Conservation (phyloP, 2,888 invertebrate species). For the Chrysolina americana region DNA sequence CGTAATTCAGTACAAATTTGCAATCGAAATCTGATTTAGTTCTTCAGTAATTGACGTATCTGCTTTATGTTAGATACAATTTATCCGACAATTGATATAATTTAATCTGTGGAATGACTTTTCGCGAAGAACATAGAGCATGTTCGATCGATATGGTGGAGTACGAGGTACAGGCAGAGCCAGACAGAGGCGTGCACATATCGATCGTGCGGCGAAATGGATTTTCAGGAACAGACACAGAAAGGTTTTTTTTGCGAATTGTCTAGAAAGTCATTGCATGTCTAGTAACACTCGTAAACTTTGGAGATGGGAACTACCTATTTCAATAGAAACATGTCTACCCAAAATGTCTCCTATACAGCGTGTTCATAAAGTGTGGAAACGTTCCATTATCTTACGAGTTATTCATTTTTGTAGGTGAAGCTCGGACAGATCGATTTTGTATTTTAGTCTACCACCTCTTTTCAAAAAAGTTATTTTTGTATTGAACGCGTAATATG, state of each 20-base stretch:
- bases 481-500: too few relatives aligned
- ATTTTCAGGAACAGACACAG: not conserved
- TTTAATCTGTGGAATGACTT: conserved; percentile 55
- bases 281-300: not conserved
- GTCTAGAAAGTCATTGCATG: not conserved
- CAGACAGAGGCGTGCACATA: conserved; percentile 12
- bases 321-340: not conserved
- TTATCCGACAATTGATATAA: conserved; percentile 62
- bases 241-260: not conserved
- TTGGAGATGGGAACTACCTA: not conserved
- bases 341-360: not conserved
- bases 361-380: too few relatives aligned
- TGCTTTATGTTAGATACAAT: conserved; percentile 62
- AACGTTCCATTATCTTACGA: too few relatives aligned
- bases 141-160: conserved; percentile 45
- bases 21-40: conserved; percentile 62
- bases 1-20: conserved; percentile 57
- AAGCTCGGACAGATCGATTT: too few relatives aligned
- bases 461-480: too few relatives aligned
- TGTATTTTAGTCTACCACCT: too few relatives aligned
- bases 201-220: not conserved
- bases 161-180: not conserved
- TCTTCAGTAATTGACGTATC: conserved; percentile 62
- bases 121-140: conserved; percentile 38
- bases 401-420: too few relatives aligned